phyloP scores from a whole-genome alignment of 2,888 invertebrate species.

The Rapana venosa region DNA sequence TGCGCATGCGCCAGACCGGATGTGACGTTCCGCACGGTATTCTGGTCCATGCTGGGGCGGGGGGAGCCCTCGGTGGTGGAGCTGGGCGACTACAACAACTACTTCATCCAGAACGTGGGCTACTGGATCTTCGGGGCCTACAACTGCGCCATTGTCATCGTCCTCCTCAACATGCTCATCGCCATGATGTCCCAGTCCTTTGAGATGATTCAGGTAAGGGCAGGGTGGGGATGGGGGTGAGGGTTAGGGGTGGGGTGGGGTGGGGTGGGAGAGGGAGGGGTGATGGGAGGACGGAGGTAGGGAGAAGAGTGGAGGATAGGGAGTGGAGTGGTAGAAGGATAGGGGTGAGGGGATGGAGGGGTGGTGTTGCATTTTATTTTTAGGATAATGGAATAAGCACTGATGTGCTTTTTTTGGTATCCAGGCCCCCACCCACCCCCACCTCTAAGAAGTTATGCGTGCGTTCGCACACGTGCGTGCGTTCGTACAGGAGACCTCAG shows the following conservation, averaged over 20 bases:
- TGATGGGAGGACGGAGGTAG: too few relatives aligned
- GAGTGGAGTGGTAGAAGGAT: too few relatives aligned
- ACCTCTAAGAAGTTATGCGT: too few relatives aligned
- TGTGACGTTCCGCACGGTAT: constrained; percentile 73
- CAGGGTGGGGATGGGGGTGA: neutral
- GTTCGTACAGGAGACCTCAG: too few relatives aligned
- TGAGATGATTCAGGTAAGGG: constrained; percentile 80
- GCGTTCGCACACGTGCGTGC: too few relatives aligned
- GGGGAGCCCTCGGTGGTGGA: constrained; percentile 75
- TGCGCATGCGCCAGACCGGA: constrained; percentile 78
- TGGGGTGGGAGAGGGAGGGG: neutral
- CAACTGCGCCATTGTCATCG: constrained; percentile 82
- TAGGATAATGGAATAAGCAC: too few relatives aligned
- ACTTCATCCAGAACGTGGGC: constrained; percentile 79
- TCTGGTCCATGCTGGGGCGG: constrained; percentile 76
- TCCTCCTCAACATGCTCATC: constrained; percentile 80
- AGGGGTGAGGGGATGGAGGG: too few relatives aligned
- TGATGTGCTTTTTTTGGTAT: too few relatives aligned
- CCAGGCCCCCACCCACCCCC: too few relatives aligned
- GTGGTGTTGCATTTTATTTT: too few relatives aligned
- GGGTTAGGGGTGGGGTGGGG: neutral
- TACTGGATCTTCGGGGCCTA: constrained; percentile 80
- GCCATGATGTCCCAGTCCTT: constrained; percentile 83
- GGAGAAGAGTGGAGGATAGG: too few relatives aligned
- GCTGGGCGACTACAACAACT: constrained; percentile 72